Percentiles rank a stretch among this genome's conserved stretches.
phyloP scores from a whole-genome alignment of 1,140 invertebrate species.

The Cyclargus thomasi region DNA sequence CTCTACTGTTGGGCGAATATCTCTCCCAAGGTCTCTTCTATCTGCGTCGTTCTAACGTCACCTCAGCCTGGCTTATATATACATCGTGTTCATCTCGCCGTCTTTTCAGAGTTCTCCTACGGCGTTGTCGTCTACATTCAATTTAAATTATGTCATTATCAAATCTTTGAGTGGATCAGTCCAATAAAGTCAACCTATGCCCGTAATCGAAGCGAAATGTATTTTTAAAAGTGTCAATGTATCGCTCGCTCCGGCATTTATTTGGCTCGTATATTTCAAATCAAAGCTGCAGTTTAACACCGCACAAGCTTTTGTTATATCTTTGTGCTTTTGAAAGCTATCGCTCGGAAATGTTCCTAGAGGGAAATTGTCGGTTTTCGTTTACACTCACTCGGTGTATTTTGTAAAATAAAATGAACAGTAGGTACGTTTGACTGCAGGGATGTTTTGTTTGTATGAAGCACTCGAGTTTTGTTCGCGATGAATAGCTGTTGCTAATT shows the following conservation, averaged over 20 bases:
- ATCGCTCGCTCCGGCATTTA: not conserved
- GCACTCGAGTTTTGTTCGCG: not conserved
- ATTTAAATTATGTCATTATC: no score
- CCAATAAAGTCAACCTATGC: not conserved
- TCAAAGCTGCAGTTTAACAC: not conserved
- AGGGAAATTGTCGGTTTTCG: slow-evolving; percentile 11
- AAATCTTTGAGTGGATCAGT: no score
- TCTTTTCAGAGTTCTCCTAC: no score
- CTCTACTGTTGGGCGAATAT: no score
- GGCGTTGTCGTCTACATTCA: no score
- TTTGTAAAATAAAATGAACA: slow-evolving; percentile 6
- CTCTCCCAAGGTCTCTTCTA: no score
- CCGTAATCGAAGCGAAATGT: not conserved
- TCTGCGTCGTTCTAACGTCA: no score
- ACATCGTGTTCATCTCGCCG: no score
- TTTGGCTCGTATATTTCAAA: slow-evolving; percentile 1
- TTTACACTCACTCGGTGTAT: not conserved
- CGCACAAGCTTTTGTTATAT: not conserved
- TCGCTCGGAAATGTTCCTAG: not conserved
- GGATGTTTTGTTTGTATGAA: not conserved
- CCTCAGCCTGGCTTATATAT: no score
- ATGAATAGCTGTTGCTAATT: not conserved
- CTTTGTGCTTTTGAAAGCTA: not conserved
- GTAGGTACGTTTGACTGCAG: not conserved
- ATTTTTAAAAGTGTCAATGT: not conserved